These are phyloP conservation scores for Pararge aegeria DNA, from an alignment of 1,140 invertebrate species.

Conservation along the genomic window DNA sequence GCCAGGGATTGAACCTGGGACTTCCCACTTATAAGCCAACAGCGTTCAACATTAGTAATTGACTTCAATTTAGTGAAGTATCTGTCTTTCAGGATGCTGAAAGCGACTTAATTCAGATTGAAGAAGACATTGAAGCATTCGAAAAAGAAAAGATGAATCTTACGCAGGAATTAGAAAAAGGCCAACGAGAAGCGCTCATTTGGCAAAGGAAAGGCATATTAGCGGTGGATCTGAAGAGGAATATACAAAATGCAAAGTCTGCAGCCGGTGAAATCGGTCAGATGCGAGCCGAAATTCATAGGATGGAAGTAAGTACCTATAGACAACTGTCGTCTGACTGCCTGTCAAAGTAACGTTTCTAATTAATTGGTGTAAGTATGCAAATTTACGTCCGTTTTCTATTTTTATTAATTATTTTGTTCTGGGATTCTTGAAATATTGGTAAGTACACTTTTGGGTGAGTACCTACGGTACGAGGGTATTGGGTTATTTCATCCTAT, in stretches of 20 bases:
- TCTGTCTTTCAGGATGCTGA: slow-evolving; percentile 79
- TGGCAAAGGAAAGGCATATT: slow-evolving; percentile 90
- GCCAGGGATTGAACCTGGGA: no score
- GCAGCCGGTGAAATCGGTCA: slow-evolving; percentile 84
- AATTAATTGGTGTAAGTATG: no score
- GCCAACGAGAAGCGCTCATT: slow-evolving; percentile 85
- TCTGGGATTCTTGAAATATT: no score
- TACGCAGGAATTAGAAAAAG: slow-evolving; percentile 81
- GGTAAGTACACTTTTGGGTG: no score
- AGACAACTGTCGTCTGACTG: no score
- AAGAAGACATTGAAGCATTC: slow-evolving; percentile 84
- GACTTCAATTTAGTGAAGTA: not conserved
- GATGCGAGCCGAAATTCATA: slow-evolving; percentile 90
- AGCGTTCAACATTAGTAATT: no score
- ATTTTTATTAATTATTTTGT: no score
- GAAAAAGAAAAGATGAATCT: slow-evolving; percentile 83
- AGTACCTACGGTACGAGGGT: no score
- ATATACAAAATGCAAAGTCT: slow-evolving; percentile 83
- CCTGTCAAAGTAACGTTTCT: no score
- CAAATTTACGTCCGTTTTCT: no score
- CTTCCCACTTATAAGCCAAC: no score
- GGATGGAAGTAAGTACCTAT: slow-evolving; percentile 82
- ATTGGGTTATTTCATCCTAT: no score
- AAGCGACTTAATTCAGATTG: slow-evolving; percentile 82
- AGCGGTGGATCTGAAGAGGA: slow-evolving; percentile 84